Evolutionary conservation across 2,113 vertebrate species (phyloP).

Genomic region (Vireo altiloquus): DNA sequence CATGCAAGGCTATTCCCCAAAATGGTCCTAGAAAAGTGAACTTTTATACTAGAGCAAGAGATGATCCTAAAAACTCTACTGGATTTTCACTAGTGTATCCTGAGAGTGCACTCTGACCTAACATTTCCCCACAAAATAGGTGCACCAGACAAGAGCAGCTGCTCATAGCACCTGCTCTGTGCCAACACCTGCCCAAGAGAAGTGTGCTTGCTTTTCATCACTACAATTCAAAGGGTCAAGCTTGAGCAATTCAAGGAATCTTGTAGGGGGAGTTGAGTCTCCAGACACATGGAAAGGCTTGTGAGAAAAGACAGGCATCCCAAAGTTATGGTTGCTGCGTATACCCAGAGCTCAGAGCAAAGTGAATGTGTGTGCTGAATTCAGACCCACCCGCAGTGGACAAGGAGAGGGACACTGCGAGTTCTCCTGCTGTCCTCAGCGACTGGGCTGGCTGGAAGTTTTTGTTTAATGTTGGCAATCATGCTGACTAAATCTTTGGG

Average conservation of each 20-base stretch:
- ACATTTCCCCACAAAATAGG: background rate
- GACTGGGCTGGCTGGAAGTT: slow-evolving; percentile 35
- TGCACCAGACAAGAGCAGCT: background rate
- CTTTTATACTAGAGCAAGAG: accelerated
- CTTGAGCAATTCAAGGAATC: background rate
- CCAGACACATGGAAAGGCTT: background rate
- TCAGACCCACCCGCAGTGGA: slow-evolving; percentile 87
- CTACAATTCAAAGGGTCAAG: background rate
- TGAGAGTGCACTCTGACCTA: background rate
- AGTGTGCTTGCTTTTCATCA: background rate
- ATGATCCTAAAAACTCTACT: background rate
- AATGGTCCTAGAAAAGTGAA: background rate
- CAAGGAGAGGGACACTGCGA: slow-evolving; percentile 63
- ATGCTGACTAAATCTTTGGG: slow-evolving; percentile 78
- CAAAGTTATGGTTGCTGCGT: background rate
- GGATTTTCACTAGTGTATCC: background rate
- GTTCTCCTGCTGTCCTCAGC: slow-evolving; percentile 34
- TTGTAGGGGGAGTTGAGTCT: background rate
- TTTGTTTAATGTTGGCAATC: slow-evolving; percentile 77
- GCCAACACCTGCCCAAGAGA: accelerated
- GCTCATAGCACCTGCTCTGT: background rate
- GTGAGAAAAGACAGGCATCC: background rate
- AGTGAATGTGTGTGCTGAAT: background rate
- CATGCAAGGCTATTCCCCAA: background rate
- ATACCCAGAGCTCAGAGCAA: background rate